Evolutionary conservation across 2,888 invertebrate genomes (phyloP).

Genomic region (Pristionchus fissidentatus): DNA sequence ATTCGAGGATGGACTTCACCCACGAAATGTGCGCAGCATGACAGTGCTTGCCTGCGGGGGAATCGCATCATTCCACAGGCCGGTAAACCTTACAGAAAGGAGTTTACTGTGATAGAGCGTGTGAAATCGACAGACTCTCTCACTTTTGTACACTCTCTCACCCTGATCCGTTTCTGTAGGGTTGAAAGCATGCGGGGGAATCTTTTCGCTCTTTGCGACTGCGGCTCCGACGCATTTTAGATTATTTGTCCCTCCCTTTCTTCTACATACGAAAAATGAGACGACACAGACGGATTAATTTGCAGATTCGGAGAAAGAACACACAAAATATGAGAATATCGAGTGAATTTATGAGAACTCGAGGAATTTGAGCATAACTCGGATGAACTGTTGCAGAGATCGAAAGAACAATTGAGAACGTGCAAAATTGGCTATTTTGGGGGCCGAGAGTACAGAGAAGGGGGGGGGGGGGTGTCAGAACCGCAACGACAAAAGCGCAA

Average conservation of each 20-base stretch:
- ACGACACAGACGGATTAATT: not conserved
- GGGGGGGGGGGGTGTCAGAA: not conserved
- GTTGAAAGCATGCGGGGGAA: no score
- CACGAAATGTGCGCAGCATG: no score
- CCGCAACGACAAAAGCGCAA: slow-evolving; percentile 11
- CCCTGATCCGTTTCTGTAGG: no score
- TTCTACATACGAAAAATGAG: not conserved
- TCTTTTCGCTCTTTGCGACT: no score
- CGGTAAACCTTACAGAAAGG: no score
- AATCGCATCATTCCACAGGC: no score
- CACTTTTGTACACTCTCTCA: no score
- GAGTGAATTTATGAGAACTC: not conserved
- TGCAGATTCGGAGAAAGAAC: not conserved
- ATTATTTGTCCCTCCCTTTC: not conserved
- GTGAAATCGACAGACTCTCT: no score
- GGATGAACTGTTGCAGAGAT: not conserved
- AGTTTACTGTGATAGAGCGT: no score
- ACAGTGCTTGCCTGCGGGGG: no score
- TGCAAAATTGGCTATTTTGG: not conserved
- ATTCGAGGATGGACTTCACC: no score
- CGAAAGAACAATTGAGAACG: not conserved
- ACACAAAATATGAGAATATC: not conserved
- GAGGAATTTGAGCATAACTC: not conserved
- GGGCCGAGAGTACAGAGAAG: not conserved
- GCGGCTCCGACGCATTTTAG: no score